These are phyloP conservation scores for Monoplex corrugatus DNA, from an alignment of 2,888 invertebrate genomes.

Conservation along the genomic window DNA sequence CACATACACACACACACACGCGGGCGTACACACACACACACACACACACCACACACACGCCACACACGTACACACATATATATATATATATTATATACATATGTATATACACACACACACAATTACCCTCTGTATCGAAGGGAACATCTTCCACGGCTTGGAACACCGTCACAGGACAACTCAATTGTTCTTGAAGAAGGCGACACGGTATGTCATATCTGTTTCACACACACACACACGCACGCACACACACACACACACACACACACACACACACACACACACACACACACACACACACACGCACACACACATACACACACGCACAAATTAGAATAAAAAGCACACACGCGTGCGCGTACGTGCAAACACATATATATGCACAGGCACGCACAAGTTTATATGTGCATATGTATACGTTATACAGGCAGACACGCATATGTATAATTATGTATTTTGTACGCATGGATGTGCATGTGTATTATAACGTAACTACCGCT, in stretches of 20 bases:
- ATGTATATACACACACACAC: too few relatives aligned
- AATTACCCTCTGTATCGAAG: background rate
- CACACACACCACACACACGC: too few relatives aligned
- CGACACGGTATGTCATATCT: conserved; percentile 13
- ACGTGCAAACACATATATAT: background rate
- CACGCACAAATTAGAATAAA: too few relatives aligned
- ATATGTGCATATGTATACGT: background rate
- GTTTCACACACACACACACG: background rate
- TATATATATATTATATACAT: too few relatives aligned
- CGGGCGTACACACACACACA: too few relatives aligned
- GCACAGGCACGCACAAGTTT: background rate
- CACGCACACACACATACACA: conserved; percentile 21
- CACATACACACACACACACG: too few relatives aligned
- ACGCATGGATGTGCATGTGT: too few relatives aligned
- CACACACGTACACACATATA: too few relatives aligned
- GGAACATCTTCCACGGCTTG: background rate
- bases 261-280: background rate
- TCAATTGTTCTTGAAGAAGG: background rate
- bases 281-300: background rate
- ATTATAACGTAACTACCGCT: too few relatives aligned
- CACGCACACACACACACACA: background rate
- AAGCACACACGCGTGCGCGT: background rate
- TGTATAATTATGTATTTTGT: background rate
- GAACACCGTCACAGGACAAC: background rate
- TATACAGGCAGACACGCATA: background rate